Conservation (phyloP, 1,140 invertebrate genomes). For the Yoshiicerus persimilis region DNA sequence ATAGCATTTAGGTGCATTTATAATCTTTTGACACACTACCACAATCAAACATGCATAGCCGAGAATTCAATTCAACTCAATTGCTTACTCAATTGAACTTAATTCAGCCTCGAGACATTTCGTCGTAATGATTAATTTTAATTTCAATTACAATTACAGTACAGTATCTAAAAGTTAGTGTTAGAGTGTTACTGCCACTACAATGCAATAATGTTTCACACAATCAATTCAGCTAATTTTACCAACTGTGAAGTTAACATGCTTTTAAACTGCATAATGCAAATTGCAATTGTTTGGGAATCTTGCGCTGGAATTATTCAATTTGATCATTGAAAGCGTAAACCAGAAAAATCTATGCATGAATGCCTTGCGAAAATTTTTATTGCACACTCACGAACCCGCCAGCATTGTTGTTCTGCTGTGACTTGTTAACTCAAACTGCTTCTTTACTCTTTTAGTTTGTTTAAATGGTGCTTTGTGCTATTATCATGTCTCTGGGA, state of each 20-base stretch:
- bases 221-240: background rate
- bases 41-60: background rate
- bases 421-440: background rate
- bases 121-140: background rate
- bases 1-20: background rate
- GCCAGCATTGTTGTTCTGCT: background rate
- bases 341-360: background rate
- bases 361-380: background rate
- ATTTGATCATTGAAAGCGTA: background rate
- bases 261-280: background rate
- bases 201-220: background rate
- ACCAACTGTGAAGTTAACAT: background rate
- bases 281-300: background rate
- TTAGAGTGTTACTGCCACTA: no score
- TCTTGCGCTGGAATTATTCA: background rate
- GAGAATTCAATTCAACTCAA: background rate
- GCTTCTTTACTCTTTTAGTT: background rate
- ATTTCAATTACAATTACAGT: background rate
- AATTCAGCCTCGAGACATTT: background rate
- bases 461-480: background rate
- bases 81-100: background rate
- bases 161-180: background rate
- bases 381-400: constrained; percentile 11
- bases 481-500: background rate
- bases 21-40: background rate